Base-by-base conservation (phyloP, 2,113 vertebrate species). In the Salvelinus alpinus region DNA sequence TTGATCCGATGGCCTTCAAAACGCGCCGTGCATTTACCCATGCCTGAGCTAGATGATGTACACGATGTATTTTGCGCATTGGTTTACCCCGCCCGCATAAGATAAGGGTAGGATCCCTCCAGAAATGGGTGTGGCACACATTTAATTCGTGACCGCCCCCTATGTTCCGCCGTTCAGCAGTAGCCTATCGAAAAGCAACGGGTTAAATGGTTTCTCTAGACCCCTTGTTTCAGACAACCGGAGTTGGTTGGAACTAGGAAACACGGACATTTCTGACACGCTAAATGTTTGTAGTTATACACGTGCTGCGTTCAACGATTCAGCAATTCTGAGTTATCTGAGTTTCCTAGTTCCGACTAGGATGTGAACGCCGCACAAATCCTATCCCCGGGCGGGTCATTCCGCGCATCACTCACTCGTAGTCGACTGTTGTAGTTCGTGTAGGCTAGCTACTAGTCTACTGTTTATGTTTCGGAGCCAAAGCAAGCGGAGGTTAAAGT, bases 181-280 rank as follows among this genome's bases (percentile, higher is more conserved):
- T 34, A 51, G 38, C 9, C 38, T 44, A 44, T 48, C 47, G 67
- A 75, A 20, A 7, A 69, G 38, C 60, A 72, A 73, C 72, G 73
- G 64, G 83, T 87, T 82, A 82, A 83, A 7, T 20, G 18, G 64
- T 69, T 60, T 60, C 38, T 68, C 47, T 59, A 9, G 18, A 67
- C 16, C 64, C 64, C 25, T 27, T 51, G 51, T 64, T 64, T 44
- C 73, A 71, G 31, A 47, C 12, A 62, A 64, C 7, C 22, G 64
- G 24, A 29, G 25, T 66, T 24, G 11, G 14, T 44, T 2, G 38
- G 38, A 66, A 66, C 25, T 65, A 24, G 64, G 8, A 44, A 44
- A 44, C 38, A 11, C 38, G 38, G 38, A 11, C 8, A 44, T 44
- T 9, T 44, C 38, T 11, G 38, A 44, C 38, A 44, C 3, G 38